Evolutionary conservation across 2,888 invertebrate genomes (phyloP), one percentile per base, ranked within the genome.

Genomic region (Sturmia bella): DNA sequence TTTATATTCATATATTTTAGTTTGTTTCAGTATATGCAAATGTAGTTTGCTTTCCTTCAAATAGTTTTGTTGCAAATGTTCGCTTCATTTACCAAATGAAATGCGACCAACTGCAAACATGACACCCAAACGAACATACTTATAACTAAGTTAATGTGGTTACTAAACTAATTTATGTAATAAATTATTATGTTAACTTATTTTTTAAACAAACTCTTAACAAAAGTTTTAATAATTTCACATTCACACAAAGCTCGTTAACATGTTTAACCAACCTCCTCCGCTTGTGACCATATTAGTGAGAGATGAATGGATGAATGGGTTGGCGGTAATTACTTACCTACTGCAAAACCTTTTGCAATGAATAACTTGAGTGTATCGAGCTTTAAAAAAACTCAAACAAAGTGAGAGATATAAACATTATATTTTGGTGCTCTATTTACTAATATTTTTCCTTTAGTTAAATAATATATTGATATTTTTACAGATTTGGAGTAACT

Each of bases 111-210:
- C 50, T 19, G 59, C 5, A 11, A 41, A 24, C 13, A 57, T 45
- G 27, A 5, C 15, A 39, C 13, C 24, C 12, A 17, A 37, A n/a
- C n/a, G n/a, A n/a, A 43, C 21, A 41, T 1, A 43, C 50, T 21
- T 15, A 9, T 48, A 63, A 54, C 15, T 48, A 50, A 61, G 61
- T 64, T 69, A 63, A 78, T 64, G 69, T 64, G 61, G 69, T 57
- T 74, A 59, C 24, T 41, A 61, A 74, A 77, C 73, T 74, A 74
- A 77, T 77, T 82, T 74, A 82, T 78, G 63, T 74, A 74, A 82
- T 77, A 74, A 74, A 64, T 82, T 82, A 82, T 74, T 78, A 77
- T 74, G 59, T 78, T 74, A 78, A 77, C 77, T 74, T 76, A 61
- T 72, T 24, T 12, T 57, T 27, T 17, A 27, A 57, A 57, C 41